Conservation (phyloP, 2,113 vertebrate genomes). For the Callaeas wilsoni region DNA sequence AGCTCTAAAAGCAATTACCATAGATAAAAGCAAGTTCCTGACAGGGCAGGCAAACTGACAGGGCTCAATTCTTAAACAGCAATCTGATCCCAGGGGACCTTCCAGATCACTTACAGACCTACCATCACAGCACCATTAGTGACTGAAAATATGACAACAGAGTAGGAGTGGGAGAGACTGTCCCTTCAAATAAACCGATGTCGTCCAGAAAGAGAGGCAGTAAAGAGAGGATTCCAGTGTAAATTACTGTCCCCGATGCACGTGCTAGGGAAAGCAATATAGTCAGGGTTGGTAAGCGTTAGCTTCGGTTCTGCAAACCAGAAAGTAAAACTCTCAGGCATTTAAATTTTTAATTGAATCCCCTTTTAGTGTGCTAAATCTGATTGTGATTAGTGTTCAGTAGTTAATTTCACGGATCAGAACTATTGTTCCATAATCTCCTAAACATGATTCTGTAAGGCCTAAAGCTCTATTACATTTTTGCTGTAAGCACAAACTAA, state of each 20-base stretch:
- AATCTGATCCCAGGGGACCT: not conserved
- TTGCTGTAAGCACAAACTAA: not conserved
- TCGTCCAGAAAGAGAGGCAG: not conserved
- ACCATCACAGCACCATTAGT: not conserved
- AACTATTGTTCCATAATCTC: not conserved
- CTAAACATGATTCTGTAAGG: not conserved
- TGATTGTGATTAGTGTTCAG: not conserved
- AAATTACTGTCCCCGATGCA: not conserved
- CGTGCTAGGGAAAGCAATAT: not conserved
- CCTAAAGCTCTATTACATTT: not conserved
- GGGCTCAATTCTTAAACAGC: conserved; percentile 32
- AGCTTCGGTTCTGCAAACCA: not conserved
- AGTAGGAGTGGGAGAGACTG: not conserved
- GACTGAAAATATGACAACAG: not conserved
- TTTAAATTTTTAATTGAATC: conserved; percentile 11
- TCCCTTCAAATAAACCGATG: not conserved
- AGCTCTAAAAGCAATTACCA: conserved; percentile 48
- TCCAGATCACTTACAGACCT: not conserved
- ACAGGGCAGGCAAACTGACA: conserved; percentile 18
- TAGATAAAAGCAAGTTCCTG: conserved; percentile 34
- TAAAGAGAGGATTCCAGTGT: not conserved
- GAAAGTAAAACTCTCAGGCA: not conserved
- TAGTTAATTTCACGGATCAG: conserved; percentile 37
- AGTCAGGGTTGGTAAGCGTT: not conserved
- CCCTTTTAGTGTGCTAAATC: not conserved